These are phyloP conservation scores for Erithacus rubecula DNA, from an alignment of 2,797 vertebrate species.

Conservation along the genomic window DNA sequence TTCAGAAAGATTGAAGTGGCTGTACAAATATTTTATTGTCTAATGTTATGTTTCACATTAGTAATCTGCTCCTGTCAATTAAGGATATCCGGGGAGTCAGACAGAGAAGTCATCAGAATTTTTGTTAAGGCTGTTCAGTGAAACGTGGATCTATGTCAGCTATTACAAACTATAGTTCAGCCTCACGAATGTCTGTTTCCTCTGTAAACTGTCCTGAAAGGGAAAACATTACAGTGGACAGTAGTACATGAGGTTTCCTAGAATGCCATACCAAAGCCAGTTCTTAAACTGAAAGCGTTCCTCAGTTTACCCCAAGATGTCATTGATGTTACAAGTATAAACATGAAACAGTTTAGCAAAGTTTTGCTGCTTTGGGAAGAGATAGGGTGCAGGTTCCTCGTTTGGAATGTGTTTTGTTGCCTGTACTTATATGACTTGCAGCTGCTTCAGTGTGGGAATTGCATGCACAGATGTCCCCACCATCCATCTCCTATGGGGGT, in stretches of 20 bases:
- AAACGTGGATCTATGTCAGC: neutral
- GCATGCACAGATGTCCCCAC: neutral
- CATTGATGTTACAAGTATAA: neutral
- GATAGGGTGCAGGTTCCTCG: neutral
- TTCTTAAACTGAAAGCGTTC: neutral
- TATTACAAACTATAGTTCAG: neutral
- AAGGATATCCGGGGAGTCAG: neutral
- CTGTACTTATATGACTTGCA: neutral
- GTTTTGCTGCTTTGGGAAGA: neutral
- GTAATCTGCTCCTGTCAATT: neutral
- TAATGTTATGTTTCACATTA: neutral
- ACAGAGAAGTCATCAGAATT: neutral
- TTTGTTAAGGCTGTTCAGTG: neutral
- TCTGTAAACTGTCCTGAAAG: neutral
- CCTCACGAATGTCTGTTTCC: neutral
- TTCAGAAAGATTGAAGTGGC: neutral
- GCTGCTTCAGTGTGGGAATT: conserved; percentile 13
- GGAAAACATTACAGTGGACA: neutral
- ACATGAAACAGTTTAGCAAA: neutral
- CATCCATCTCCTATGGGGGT: neutral
- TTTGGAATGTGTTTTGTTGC: neutral
- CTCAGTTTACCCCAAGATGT: neutral
- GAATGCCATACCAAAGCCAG: neutral
- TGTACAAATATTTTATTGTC: neutral
- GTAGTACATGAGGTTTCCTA: neutral